Percentiles rank a stretch among this genome's conserved stretches.
Conservation (phyloP, 2,797 vertebrate genomes). For the Microctenopoma lineatum region DNA sequence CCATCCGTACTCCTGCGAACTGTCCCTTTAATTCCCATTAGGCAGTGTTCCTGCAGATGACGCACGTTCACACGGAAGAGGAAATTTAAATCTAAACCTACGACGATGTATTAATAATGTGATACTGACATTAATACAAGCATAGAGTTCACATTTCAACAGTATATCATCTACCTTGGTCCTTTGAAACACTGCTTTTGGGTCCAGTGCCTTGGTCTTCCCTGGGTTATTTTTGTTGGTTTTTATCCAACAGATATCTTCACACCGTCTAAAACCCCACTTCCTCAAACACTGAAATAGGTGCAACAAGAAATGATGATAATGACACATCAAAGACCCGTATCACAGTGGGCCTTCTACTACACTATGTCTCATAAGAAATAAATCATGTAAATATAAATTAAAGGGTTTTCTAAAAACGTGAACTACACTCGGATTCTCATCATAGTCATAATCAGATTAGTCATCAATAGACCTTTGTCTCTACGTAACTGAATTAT, state of each 20-base stretch:
- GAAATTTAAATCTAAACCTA: not conserved
- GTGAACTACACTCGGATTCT: no score
- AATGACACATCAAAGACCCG: no score
- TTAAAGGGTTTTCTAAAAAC: no score
- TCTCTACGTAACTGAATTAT: not conserved
- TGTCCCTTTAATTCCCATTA: constrained; percentile 99
- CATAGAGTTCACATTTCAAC: constrained; percentile 4
- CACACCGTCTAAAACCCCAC: constrained; percentile 97
- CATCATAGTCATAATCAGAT: no score
- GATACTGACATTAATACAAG: not conserved
- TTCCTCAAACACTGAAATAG: constrained; percentile 97
- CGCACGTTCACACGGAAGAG: not conserved
- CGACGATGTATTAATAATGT: not conserved
- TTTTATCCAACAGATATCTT: constrained; percentile 99
- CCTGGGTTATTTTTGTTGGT: constrained; percentile 99
- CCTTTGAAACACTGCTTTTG: constrained; percentile 97
- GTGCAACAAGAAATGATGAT: no score
- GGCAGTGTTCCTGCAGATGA: constrained; percentile 91
- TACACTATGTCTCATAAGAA: no score
- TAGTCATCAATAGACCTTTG: no score
- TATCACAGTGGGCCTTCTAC: not conserved
- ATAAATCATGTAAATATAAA: no score
- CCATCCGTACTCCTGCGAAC: constrained; percentile 95
- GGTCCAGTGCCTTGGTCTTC: constrained; percentile 96
- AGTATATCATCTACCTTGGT: constrained; percentile 88